phyloP scores from a whole-genome alignment of 1,140 invertebrate species.

The Micrasema longulum region DNA sequence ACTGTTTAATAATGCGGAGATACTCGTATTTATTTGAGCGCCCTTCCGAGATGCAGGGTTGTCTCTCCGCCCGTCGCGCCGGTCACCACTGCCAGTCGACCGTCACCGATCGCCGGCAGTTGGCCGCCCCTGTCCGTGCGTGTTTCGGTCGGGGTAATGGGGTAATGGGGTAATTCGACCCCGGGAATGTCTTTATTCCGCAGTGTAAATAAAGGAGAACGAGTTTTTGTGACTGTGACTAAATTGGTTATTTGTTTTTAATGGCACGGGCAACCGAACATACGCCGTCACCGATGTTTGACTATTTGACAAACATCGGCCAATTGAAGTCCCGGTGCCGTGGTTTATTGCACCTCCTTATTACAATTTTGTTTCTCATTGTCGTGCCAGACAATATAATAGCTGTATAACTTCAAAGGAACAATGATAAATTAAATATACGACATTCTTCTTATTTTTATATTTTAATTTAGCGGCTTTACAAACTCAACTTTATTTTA shows the following conservation, averaged over 20 bases:
- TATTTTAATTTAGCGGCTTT: too few relatives aligned
- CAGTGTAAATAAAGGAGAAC: constrained; percentile 54
- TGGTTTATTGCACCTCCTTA: too few relatives aligned
- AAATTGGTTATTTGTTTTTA: constrained; percentile 55
- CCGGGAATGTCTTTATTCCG: constrained; percentile 53
- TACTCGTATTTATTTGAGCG: too few relatives aligned
- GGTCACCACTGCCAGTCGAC: not conserved
- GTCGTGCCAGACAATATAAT: too few relatives aligned
- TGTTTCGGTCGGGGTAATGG: constrained; percentile 22
- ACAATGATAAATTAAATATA: too few relatives aligned
- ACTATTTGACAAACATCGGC: constrained; percentile 30
- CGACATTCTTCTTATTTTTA: too few relatives aligned
- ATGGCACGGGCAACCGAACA: constrained; percentile 37
- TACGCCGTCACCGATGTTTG: constrained; percentile 33
- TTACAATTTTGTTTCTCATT: too few relatives aligned
- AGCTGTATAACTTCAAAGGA: too few relatives aligned
- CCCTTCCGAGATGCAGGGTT: not conserved
- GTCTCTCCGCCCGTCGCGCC: not conserved
- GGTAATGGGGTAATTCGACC: constrained; percentile 54
- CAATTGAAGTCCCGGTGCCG: constrained; percentile 5
- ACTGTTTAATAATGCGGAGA: too few relatives aligned
- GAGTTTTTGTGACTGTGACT: constrained; percentile 54
- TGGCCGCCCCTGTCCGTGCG: constrained; percentile 36
- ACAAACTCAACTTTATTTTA: too few relatives aligned
- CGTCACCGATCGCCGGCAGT: constrained; percentile 8